Percentiles rank a stretch among this genome's conserved stretches.
These are phyloP conservation scores for Artibeus lituratus DNA, from an alignment of 2,797 vertebrate genomes.

Conservation along the genomic window DNA sequence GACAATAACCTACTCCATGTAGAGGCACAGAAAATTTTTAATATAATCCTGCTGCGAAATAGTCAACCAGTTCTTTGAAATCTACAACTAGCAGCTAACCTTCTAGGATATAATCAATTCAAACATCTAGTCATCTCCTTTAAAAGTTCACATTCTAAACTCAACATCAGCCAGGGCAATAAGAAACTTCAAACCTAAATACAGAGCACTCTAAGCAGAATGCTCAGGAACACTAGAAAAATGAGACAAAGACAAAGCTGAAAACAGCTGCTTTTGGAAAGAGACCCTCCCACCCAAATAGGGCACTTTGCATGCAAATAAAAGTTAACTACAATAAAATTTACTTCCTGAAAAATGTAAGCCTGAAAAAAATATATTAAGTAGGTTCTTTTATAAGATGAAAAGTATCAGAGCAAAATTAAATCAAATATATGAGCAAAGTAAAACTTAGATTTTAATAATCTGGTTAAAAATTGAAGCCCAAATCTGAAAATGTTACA, in stretches of 20 bases:
- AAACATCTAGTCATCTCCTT: neutral
- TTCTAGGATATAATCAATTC: constrained; percentile 35
- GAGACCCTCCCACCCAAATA: neutral
- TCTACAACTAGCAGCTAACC: neutral
- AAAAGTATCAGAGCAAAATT: constrained; percentile 3
- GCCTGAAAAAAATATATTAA: constrained; percentile 31
- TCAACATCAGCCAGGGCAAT: neutral
- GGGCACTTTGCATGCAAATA: neutral
- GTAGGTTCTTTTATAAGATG: neutral
- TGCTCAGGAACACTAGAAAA: constrained; percentile 3
- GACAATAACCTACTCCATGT: neutral
- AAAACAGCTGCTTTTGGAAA: neutral
- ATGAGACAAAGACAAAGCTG: neutral
- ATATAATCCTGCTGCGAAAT: constrained; percentile 5
- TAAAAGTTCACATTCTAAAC: constrained; percentile 30
- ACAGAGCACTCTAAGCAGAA: neutral
- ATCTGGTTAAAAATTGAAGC: constrained; percentile 28
- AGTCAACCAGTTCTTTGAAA: constrained; percentile 2
- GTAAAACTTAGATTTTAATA: constrained; percentile 26
- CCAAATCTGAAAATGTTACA: neutral
- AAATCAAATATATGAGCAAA: constrained; percentile 12
- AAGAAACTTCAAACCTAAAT: constrained; percentile 18
- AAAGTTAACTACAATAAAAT: constrained; percentile 12
- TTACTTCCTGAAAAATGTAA: constrained; percentile 37
- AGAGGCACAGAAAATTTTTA: neutral